Conservation (phyloP, 2,113 vertebrate species). For the Tetraodon nigroviridis region DNA sequence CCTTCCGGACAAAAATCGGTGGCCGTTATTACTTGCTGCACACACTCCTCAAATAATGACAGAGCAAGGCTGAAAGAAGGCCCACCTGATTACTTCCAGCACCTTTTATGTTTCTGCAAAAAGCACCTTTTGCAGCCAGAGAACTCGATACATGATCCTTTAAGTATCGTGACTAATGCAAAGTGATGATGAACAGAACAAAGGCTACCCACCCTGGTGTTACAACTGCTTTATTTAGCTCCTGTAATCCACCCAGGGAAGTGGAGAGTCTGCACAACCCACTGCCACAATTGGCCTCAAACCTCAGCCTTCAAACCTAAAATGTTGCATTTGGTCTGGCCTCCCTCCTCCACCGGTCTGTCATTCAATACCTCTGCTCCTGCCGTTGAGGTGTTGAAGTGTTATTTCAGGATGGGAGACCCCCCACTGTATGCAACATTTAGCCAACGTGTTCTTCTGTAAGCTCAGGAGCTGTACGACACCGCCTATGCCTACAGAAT, state of each 20-base stretch:
- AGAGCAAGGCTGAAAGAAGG: constrained; percentile 32
- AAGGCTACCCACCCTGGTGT: constrained; percentile 36
- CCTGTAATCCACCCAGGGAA: constrained; percentile 46
- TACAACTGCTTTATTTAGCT: constrained; percentile 51
- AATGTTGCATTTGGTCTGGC: constrained; percentile 37
- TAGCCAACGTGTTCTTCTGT: constrained; percentile 18
- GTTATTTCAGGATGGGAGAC: constrained; percentile 43
- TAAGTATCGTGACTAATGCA: constrained; percentile 42
- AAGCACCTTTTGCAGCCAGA: constrained; percentile 37
- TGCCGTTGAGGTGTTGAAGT: constrained; percentile 34
- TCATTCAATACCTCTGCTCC: constrained; percentile 39
- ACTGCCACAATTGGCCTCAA: constrained; percentile 34
- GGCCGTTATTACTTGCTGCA: constrained; percentile 27
- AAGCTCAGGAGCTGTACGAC: constrained; percentile 9
- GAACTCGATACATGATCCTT: constrained; percentile 29
- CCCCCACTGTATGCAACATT: constrained; percentile 31
- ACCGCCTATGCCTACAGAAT: constrained; percentile 53
- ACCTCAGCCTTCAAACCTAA: constrained; percentile 43
- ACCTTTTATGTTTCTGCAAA: constrained; percentile 47
- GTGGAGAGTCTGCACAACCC: constrained; percentile 19
- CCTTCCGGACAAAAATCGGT: constrained; percentile 6
- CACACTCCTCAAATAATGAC: constrained; percentile 55
- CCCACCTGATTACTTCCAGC: constrained; percentile 30
- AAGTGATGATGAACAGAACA: constrained; percentile 52
- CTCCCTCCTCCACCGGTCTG: constrained; percentile 14